Conservation (phyloP, 2,888 invertebrate genomes). For the Lomographa bimaculata region DNA sequence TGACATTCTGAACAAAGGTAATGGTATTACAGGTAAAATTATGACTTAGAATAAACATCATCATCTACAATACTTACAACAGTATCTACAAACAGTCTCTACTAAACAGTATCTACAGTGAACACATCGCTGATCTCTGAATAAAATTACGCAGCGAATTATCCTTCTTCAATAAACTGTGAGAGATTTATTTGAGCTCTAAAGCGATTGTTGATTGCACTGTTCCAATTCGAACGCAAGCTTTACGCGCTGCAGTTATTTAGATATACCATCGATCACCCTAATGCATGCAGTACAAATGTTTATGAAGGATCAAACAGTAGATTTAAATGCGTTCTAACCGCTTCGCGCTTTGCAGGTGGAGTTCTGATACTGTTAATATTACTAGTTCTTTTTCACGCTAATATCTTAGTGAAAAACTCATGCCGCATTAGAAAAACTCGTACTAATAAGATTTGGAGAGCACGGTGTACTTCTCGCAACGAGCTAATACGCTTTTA, state of each 20-base stretch:
- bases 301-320: slow-evolving; percentile 21
- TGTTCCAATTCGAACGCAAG: slow-evolving; percentile 2
- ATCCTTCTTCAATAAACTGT: too few relatives aligned
- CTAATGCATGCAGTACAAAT: slow-evolving; percentile 20
- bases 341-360: slow-evolving; percentile 12
- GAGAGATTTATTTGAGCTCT: neutral
- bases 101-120: too few relatives aligned
- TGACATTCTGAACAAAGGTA: too few relatives aligned
- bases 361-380: slow-evolving; percentile 10
- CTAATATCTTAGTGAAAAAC: slow-evolving; percentile 9
- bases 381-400: slow-evolving; percentile 14
- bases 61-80: too few relatives aligned
- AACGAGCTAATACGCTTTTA: slow-evolving; percentile 9
- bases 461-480: slow-evolving; percentile 7
- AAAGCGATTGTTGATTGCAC: slow-evolving; percentile 3
- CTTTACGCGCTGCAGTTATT: slow-evolving; percentile 7
- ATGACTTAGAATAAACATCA: too few relatives aligned
- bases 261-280: slow-evolving; percentile 20
- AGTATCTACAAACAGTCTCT: too few relatives aligned
- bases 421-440: slow-evolving; percentile 1
- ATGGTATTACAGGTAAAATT: too few relatives aligned
- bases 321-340: slow-evolving; percentile 6
- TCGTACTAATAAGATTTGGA: slow-evolving; percentile 6
- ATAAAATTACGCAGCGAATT: too few relatives aligned
- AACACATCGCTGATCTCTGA: too few relatives aligned